Evolutionary conservation across 2,113 vertebrate species (phyloP).

Genomic region (Podarcis raffonei): DNA sequence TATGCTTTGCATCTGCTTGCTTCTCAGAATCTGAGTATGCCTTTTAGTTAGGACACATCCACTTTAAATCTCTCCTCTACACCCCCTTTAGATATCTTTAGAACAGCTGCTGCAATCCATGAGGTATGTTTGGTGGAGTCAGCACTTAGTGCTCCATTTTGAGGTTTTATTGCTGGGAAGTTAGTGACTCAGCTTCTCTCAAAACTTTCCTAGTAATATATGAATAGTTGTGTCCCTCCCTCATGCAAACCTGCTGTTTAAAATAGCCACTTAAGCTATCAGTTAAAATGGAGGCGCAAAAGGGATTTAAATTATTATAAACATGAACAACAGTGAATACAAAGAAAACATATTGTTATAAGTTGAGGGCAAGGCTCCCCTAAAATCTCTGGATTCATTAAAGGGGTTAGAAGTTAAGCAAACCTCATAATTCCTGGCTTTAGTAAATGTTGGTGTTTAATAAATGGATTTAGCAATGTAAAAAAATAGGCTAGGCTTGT

Average conservation of each 20-base stretch:
- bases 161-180: neutral
- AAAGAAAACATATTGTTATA: too few relatives aligned
- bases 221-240: neutral
- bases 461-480: too few relatives aligned
- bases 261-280: neutral
- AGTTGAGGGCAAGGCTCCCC: too few relatives aligned
- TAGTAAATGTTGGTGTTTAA: too few relatives aligned
- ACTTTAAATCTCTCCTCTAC: neutral
- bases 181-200: neutral
- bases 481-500: too few relatives aligned
- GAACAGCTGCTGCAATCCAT: neutral
- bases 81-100: neutral
- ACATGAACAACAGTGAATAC: too few relatives aligned
- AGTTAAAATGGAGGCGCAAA: neutral
- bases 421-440: too few relatives aligned
- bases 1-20: neutral
- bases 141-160: neutral
- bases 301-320: too few relatives aligned
- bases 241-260: neutral
- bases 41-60: neutral
- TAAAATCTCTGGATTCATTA: too few relatives aligned
- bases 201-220: neutral
- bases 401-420: too few relatives aligned
- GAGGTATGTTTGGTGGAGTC: neutral
- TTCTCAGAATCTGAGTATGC: neutral